Conservation (phyloP, 2,888 invertebrate species). For the Calameuta idolon region DNA sequence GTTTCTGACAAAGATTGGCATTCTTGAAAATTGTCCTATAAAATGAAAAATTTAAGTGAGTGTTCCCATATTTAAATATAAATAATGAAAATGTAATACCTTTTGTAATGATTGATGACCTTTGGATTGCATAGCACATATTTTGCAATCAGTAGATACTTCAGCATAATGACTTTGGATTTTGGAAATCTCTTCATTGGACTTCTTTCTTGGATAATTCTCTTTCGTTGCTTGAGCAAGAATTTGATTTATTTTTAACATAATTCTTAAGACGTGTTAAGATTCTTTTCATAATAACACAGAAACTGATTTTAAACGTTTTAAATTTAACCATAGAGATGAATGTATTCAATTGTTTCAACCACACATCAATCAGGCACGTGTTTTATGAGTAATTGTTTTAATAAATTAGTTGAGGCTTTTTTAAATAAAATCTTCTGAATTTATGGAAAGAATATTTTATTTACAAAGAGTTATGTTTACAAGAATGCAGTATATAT, state of each 20-base stretch:
- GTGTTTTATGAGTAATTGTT: neutral
- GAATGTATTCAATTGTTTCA: neutral
- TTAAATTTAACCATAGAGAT: neutral
- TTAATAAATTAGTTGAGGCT: neutral
- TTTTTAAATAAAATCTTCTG: neutral
- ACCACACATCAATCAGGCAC: neutral
- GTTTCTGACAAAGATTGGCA: neutral
- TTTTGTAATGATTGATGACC: neutral
- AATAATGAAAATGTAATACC: neutral
- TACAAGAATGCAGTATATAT: constrained; percentile 3
- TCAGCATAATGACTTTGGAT: neutral
- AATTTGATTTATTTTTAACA: neutral
- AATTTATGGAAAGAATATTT: constrained; percentile 18
- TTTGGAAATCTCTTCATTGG: neutral
- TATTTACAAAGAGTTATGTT: constrained; percentile 23
- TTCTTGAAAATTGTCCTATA: neutral
- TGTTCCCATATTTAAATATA: neutral
- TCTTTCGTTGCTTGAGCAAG: neutral
- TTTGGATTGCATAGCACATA: neutral
- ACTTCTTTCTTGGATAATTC: neutral
- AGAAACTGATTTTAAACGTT: neutral
- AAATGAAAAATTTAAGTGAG: neutral
- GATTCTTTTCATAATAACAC: neutral
- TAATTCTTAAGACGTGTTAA: neutral
- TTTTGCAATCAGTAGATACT: neutral